Conservation (phyloP, 2,113 vertebrate species). For the Datnioides undecimradiatus region DNA sequence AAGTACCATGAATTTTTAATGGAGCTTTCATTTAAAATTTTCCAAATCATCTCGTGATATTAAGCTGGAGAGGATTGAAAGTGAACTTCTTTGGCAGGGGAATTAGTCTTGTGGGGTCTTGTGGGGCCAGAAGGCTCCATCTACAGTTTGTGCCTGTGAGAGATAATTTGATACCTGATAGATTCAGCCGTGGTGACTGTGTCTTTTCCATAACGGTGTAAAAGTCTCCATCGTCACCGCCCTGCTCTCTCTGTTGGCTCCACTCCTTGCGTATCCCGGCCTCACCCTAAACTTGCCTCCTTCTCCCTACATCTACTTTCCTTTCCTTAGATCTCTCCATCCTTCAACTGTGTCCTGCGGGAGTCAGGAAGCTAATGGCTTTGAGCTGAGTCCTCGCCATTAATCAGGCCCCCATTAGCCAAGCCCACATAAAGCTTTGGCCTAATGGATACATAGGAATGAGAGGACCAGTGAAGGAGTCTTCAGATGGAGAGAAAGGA, state of each 20-base stretch:
- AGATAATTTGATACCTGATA: slow-evolving; percentile 47
- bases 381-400: slow-evolving; percentile 60
- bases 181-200: slow-evolving; percentile 32
- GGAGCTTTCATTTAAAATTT: slow-evolving; percentile 13
- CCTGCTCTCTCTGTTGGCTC: slow-evolving; percentile 22
- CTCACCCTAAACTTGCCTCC: slow-evolving; percentile 14
- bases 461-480: slow-evolving; percentile 19
- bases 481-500: background rate
- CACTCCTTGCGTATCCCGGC: slow-evolving; percentile 9
- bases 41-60: slow-evolving; percentile 29
- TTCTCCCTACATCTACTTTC: slow-evolving; percentile 1
- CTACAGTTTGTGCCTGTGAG: slow-evolving; percentile 28
- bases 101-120: slow-evolving; percentile 6
- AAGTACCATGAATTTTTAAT: slow-evolving; percentile 28
- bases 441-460: slow-evolving; percentile 62
- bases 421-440: slow-evolving; percentile 46
- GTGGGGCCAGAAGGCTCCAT: slow-evolving; percentile 13
- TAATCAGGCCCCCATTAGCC: slow-evolving; percentile 74
- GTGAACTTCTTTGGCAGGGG: slow-evolving; percentile 1
- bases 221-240: background rate
- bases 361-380: slow-evolving; percentile 67
- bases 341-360: slow-evolving; percentile 45
- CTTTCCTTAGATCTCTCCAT: slow-evolving; percentile 20
- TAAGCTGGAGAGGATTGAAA: slow-evolving; percentile 25
- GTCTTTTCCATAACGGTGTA: slow-evolving; percentile 17